These are phyloP conservation scores for Crioceris asparagi DNA, from an alignment of 2,888 invertebrate genomes.

Conservation along the genomic window DNA sequence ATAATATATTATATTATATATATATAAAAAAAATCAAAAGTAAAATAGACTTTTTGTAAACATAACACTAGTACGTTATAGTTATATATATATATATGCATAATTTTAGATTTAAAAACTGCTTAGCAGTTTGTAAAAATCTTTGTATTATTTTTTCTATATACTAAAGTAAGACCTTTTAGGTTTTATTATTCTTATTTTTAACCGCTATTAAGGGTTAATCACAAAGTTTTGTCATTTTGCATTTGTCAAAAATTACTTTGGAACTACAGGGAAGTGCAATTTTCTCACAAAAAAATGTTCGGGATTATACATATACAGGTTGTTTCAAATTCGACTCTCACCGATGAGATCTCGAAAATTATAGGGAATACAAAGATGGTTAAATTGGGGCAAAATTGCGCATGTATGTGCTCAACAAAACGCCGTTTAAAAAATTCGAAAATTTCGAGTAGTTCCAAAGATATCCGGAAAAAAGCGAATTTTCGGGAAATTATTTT, in stretches of 20 bases:
- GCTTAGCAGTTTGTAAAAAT: conserved; percentile 30
- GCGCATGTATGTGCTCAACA: too few relatives aligned
- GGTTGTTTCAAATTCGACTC: too few relatives aligned
- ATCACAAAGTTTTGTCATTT: conserved; percentile 31
- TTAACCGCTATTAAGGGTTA: conserved; percentile 29
- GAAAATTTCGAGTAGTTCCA: too few relatives aligned
- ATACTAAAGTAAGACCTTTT: conserved; percentile 30
- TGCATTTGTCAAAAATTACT: conserved; percentile 7
- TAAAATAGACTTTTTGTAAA: conserved; percentile 13
- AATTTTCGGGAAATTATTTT: too few relatives aligned
- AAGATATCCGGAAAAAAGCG: too few relatives aligned
- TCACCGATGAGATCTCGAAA: too few relatives aligned
- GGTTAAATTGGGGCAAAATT: too few relatives aligned
- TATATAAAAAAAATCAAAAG: conserved; percentile 23
- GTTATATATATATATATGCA: too few relatives aligned
- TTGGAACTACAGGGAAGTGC: too few relatives aligned
- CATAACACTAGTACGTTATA: conserved; percentile 27
- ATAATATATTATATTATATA: conserved; percentile 12
- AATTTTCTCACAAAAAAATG: background rate
- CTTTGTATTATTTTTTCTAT: conserved; percentile 26
- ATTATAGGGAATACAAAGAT: too few relatives aligned
- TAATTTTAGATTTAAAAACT: conserved; percentile 29
- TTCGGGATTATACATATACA: background rate
- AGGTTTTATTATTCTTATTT: too few relatives aligned
- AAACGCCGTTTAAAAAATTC: too few relatives aligned